Conservation (phyloP, 2,113 vertebrate species). For the Tachysurus fulvidraco region DNA sequence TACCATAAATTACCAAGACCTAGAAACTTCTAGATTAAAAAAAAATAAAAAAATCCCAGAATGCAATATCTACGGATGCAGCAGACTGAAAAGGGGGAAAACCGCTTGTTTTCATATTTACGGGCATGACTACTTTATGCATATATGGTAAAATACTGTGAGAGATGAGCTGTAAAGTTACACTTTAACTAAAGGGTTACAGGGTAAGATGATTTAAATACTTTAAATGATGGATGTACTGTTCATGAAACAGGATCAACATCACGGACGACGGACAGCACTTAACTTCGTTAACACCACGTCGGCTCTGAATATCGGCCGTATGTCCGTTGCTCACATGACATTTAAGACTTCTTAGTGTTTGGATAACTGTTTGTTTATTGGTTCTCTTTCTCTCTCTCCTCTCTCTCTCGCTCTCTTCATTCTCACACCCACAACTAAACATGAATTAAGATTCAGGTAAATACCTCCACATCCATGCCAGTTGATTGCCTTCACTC, state of each 20-base stretch:
- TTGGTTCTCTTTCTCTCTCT: background rate
- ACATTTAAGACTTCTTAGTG: constrained; percentile 2
- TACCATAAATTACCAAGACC: too few species aligned
- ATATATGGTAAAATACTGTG: too few species aligned
- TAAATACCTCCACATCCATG: constrained; percentile 62
- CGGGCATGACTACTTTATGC: too few species aligned
- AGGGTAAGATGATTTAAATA: background rate
- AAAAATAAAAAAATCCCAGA: too few species aligned
- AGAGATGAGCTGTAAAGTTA: too few species aligned
- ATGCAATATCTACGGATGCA: too few species aligned
- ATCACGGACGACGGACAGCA: too few species aligned
- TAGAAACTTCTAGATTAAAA: too few species aligned
- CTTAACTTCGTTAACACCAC: background rate
- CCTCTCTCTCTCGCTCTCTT: background rate
- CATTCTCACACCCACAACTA: constrained; percentile 32
- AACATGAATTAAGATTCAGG: constrained; percentile 70
- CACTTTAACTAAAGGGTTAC: background rate
- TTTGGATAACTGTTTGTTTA: background rate
- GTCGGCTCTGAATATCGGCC: background rate
- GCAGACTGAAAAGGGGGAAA: too few species aligned
- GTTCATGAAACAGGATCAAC: too few species aligned
- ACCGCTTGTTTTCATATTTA: too few species aligned
- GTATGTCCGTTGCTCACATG: too few species aligned
- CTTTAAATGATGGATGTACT: background rate
- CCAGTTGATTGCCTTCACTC: constrained; percentile 67